Percentiles rank a stretch among this genome's conserved stretches.
Evolutionary conservation across 2,113 vertebrate species (phyloP).

Genomic region (Dunckerocampus dactyliophorus): DNA sequence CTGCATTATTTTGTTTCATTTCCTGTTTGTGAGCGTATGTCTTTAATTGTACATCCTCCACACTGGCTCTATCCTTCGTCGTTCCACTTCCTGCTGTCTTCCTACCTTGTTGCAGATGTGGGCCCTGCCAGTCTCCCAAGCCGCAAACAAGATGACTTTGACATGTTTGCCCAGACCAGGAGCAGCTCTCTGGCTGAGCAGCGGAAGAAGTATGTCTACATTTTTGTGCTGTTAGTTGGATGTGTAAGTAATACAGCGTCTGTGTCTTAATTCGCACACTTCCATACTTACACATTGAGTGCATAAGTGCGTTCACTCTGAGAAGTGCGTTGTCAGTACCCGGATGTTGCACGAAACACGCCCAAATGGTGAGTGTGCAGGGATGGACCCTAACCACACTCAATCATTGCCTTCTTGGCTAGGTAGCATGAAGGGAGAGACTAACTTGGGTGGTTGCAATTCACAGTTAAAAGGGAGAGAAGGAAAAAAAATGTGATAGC

Average conservation of each 20-base stretch:
- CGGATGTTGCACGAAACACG: too few relatives aligned
- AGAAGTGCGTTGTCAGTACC: too few relatives aligned
- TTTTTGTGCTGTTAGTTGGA: background rate
- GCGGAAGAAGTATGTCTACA: slow-evolving; percentile 81
- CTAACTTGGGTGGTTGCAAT: too few relatives aligned
- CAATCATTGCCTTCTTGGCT: too few relatives aligned
- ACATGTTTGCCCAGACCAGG: slow-evolving; percentile 95
- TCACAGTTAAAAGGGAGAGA: too few relatives aligned
- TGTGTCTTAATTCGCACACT: background rate
- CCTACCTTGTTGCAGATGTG: slow-evolving; percentile 72
- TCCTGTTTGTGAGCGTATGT: background rate
- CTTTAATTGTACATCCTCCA: background rate
- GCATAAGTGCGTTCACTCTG: background rate
- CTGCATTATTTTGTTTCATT: background rate
- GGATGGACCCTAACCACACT: too few relatives aligned
- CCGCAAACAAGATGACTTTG: slow-evolving; percentile 84
- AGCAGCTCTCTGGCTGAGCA: slow-evolving; percentile 89
- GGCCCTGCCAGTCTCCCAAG: slow-evolving; percentile 77
- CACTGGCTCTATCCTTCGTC: background rate
- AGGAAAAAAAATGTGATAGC: too few relatives aligned
- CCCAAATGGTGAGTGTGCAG: too few relatives aligned
- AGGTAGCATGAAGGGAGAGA: too few relatives aligned
- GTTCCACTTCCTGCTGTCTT: background rate
- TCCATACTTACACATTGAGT: background rate
- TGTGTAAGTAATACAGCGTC: too few relatives aligned